Base-by-base conservation (phyloP, 1,140 invertebrate species). In the Drosophila bipectinata region DNA sequence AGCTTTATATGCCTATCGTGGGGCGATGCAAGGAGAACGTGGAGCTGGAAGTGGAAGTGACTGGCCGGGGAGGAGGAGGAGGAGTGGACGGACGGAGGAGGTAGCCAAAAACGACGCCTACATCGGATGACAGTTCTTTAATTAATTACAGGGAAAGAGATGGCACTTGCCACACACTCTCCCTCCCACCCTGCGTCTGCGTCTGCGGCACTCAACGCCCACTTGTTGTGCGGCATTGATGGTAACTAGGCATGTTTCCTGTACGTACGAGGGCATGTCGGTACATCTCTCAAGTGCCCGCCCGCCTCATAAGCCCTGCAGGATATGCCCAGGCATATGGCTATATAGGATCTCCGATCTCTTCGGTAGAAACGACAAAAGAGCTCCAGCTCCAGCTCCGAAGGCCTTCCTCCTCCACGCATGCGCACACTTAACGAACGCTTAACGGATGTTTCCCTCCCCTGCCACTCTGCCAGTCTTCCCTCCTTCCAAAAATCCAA, bases 1-100 rank as follows among this genome's bases (percentile, higher is more conserved):
- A 88, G 84, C 84, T 84, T 89, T 81, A 78, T 85, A 82, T 82
- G 81, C 81, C 82, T 78, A 87, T 53, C 18, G 60, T 26, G 61
- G 63, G 63, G 63, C 49, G 54, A 58, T 10, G 24, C 32, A 24
- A 52, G 18, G 18, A 21, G 44, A 15, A 12, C 9, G 4, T 18
- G 18, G 44, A 21, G 18, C 8, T 18, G 18, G 44, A 3, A 8
- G 18, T 47, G 44, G 44, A 21, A 9, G 44, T 8, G 28, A 32
- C 34, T 37, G 48, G 1, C 18, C 18, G 18, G 18, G 8, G n/a
- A 21, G 32, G 8, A n/a, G 26, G n/a, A 37, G 26, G 47, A 3
- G 37, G 51, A 34, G n/a, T n/a, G n/a, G n/a, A n/a, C n/a, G n/a
- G n/a, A n/a, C n/a, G 21, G 37, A 28, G 54, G 51, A 58, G 54